Conservation (phyloP, 1,140 invertebrate genomes). For the Mya arenaria region DNA sequence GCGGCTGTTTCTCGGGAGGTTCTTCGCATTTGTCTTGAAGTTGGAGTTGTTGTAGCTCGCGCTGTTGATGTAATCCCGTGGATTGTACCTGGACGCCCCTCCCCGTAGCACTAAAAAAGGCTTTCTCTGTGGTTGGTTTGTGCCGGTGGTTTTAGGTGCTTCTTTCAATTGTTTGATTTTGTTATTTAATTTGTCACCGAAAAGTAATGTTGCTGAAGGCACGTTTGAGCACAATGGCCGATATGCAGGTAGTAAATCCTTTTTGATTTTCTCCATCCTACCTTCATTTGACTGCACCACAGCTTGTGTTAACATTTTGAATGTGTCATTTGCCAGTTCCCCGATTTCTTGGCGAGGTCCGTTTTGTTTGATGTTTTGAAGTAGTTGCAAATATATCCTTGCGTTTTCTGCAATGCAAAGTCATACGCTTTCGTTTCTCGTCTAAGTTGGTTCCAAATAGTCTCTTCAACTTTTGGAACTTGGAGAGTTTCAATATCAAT, state of each 20-base stretch:
- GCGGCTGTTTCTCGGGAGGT: too few species aligned
- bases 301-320: slow-evolving; percentile 8
- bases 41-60: too few species aligned
- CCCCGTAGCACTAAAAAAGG: slow-evolving; percentile 6
- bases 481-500: slow-evolving; percentile 3
- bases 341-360: not conserved
- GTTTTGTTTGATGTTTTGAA: not conserved
- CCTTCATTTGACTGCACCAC: slow-evolving; percentile 1
- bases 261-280: slow-evolving; percentile 22
- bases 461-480: not conserved
- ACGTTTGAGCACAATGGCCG: not conserved
- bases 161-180: slow-evolving; percentile 4
- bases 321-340: not conserved
- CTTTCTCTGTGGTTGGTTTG: too few species aligned
- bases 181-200: not conserved
- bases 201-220: not conserved
- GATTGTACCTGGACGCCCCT: not conserved
- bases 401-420: not conserved
- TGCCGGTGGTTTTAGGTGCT: too few species aligned
- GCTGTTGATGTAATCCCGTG: too few species aligned
- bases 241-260: not conserved
- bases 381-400: not conserved
- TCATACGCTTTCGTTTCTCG: not conserved
- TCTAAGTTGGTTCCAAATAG: not conserved
- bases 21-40: too few species aligned